Conservation (phyloP, 2,113 vertebrate species). For the Gulo gulo region DNA sequence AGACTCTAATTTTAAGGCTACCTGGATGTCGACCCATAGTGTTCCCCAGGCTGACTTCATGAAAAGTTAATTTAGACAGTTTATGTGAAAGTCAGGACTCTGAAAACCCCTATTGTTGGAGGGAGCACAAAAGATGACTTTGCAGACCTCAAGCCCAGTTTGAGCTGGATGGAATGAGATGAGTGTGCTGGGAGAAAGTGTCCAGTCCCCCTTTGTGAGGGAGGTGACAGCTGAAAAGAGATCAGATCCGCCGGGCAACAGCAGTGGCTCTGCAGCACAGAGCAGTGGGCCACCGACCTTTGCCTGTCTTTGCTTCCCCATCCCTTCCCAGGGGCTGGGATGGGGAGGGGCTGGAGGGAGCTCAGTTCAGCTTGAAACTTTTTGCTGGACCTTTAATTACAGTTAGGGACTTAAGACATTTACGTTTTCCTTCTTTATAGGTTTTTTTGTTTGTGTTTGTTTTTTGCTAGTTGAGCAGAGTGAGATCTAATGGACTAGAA, state of each 20-base stretch:
- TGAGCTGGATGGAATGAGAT: not conserved
- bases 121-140: not conserved
- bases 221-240: constrained; percentile 72
- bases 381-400: not conserved
- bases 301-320: not conserved
- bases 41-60: not conserved
- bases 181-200: not conserved
- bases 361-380: not conserved
- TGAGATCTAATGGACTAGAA: not conserved
- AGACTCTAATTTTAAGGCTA: not conserved
- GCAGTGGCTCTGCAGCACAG: not conserved
- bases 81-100: not conserved
- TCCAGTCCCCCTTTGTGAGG: constrained; percentile 9
- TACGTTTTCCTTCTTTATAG: not conserved
- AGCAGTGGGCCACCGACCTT: not conserved
- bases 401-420: not conserved
- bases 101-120: not conserved
- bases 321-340: too few relatives aligned
- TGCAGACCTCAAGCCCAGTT: not conserved
- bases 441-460: not conserved
- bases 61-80: not conserved
- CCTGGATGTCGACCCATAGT: not conserved
- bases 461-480: not conserved
- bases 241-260: not conserved
- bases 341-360: not conserved